Evolutionary conservation across 2,888 invertebrate genomes (phyloP).

Genomic region (Orthosia cruda): DNA sequence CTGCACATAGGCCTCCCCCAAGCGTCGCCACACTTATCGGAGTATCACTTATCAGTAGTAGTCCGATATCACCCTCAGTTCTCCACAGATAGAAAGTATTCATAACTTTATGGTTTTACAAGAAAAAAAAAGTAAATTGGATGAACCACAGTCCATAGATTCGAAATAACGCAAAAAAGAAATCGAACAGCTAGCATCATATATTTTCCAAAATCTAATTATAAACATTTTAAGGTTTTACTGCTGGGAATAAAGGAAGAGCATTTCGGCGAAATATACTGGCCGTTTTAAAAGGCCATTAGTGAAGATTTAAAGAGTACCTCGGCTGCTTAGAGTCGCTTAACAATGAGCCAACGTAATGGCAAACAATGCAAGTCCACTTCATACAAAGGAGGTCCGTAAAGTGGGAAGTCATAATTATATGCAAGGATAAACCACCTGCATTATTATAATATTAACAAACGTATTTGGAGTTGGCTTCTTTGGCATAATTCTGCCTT

Average conservation of each 20-base stretch:
- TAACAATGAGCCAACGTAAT: slow-evolving; percentile 85
- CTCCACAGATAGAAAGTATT: too few relatives aligned
- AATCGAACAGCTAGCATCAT: slow-evolving; percentile 57
- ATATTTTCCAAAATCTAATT: slow-evolving; percentile 75
- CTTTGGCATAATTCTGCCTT: neutral
- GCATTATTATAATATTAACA: slow-evolving; percentile 57
- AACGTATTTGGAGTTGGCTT: slow-evolving; percentile 31
- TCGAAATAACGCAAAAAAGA: slow-evolving; percentile 21
- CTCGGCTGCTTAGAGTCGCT: slow-evolving; percentile 83
- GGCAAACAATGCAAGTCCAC: slow-evolving; percentile 81
- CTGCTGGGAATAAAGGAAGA: slow-evolving; percentile 76
- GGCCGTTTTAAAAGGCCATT: slow-evolving; percentile 88
- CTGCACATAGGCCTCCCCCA: too few relatives aligned
- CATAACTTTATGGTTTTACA: neutral
- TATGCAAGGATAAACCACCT: slow-evolving; percentile 65
- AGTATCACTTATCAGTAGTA: too few relatives aligned
- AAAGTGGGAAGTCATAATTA: slow-evolving; percentile 71
- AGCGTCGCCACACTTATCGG: too few relatives aligned
- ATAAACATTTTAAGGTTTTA: slow-evolving; percentile 81
- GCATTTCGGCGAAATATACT: slow-evolving; percentile 83
- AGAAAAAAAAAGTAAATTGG: neutral
- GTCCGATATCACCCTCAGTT: too few relatives aligned
- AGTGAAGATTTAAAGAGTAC: slow-evolving; percentile 88
- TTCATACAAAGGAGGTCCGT: slow-evolving; percentile 74
- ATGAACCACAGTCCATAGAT: neutral